Conservation (phyloP, 2,113 vertebrate genomes). For the Antigone vipio region DNA sequence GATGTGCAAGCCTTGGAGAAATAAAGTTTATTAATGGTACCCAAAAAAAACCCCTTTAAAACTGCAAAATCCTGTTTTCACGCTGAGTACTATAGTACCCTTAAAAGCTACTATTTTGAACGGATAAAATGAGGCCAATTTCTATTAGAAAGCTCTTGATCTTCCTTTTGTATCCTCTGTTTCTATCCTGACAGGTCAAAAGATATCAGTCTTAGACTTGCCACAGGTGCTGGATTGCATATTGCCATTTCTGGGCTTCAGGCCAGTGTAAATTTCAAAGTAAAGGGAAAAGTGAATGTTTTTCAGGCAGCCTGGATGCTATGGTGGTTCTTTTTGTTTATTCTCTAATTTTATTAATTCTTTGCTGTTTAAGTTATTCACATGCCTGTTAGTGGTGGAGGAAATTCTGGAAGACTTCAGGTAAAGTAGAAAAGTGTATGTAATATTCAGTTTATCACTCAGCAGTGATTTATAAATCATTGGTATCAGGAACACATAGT, state of each 20-base stretch:
- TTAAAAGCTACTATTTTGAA: not conserved
- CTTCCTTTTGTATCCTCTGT: not conserved
- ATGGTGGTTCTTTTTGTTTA: not conserved
- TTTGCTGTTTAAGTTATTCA: not conserved
- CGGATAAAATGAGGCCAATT: not conserved
- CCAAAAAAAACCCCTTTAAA: not conserved
- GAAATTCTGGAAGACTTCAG: not conserved
- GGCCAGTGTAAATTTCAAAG: conserved; percentile 33
- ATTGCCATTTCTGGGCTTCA: conserved; percentile 40
- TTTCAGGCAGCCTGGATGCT: not conserved
- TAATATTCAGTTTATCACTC: not conserved
- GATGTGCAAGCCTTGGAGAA: not conserved
- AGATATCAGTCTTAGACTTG: not conserved
- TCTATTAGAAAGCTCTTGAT: not conserved
- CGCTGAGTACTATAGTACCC: not conserved
- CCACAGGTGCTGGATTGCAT: not conserved
- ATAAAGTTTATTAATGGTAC: not conserved
- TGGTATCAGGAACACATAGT: not conserved
- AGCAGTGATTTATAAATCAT: not conserved
- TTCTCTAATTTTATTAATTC: conserved; percentile 1
- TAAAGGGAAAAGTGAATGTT: not conserved
- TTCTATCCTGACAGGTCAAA: not conserved
- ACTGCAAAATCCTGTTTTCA: not conserved
- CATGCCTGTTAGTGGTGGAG: not conserved
- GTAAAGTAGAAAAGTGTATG: not conserved